Percentiles rank a stretch among this genome's conserved stretches.
Evolutionary conservation across 1,140 invertebrate species (phyloP).

Genomic region (Microplitis mediator): DNA sequence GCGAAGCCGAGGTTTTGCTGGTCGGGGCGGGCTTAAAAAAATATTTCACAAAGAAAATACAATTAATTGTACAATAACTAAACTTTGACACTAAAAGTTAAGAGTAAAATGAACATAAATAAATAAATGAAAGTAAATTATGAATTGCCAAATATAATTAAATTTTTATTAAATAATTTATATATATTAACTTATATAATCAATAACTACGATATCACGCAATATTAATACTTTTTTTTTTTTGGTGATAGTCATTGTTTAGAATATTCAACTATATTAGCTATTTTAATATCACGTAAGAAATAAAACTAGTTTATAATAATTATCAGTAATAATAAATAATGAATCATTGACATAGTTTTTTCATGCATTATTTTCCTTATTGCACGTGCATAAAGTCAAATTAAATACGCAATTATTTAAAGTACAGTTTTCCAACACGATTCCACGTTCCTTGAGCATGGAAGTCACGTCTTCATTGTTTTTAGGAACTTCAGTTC

Average conservation of each 20-base stretch:
- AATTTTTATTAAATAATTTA: neutral
- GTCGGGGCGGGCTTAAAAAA: neutral
- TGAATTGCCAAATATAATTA: neutral
- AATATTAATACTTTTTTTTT: neutral
- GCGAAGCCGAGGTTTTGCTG: no score
- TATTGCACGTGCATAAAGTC: neutral
- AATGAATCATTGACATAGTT: neutral
- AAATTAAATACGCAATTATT: constrained; percentile 12
- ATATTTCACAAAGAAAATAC: neutral
- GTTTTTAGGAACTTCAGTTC: neutral
- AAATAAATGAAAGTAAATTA: neutral
- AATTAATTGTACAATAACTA: neutral
- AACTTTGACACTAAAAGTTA: neutral
- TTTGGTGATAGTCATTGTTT: no score
- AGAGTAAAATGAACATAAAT: neutral
- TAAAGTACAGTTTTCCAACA: neutral
- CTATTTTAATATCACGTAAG: neutral
- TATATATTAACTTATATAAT: neutral
- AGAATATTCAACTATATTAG: no score
- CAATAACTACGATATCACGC: neutral
- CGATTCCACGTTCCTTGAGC: neutral
- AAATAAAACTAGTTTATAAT: neutral
- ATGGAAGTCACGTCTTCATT: neutral
- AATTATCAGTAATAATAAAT: neutral
- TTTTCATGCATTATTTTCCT: neutral